Conservation (phyloP, 2,888 invertebrate species). For the Xestobium rufovillosum region DNA sequence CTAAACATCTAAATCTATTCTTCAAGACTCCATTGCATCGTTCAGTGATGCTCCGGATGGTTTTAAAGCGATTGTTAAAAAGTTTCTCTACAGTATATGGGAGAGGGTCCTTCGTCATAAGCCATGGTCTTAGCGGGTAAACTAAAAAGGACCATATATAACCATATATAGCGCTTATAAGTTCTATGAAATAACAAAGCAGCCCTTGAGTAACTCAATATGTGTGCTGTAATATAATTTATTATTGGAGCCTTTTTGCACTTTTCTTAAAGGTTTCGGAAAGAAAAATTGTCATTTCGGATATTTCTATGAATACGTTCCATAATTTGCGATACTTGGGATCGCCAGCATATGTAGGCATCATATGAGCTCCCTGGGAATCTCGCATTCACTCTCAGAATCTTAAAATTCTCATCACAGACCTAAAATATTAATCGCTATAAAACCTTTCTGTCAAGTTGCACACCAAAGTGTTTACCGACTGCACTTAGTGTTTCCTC, state of each 20-base stretch:
- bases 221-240: too few relatives aligned
- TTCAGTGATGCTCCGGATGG: slow-evolving; percentile 10
- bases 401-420: slow-evolving; percentile 14
- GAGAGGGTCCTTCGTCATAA: slow-evolving; percentile 11
- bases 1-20: slow-evolving; percentile 12
- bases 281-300: slow-evolving; percentile 2
- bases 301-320: background rate
- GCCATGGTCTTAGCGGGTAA: slow-evolving; percentile 9
- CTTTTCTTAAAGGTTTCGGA: too few relatives aligned
- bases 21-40: slow-evolving; percentile 15
- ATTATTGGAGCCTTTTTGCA: too few relatives aligned
- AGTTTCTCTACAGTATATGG: slow-evolving; percentile 8
- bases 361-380: slow-evolving; percentile 16
- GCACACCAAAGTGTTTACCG: slow-evolving; percentile 20
- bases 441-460: too few relatives aligned
- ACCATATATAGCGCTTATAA: too few relatives aligned
- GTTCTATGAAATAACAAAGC: too few relatives aligned
- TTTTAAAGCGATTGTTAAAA: slow-evolving; percentile 10
- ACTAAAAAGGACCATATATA: slow-evolving; percentile 3
- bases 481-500: slow-evolving; percentile 27
- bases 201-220: too few relatives aligned
- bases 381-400: slow-evolving; percentile 12
- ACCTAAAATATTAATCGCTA: slow-evolving; percentile 4
- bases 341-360: slow-evolving; percentile 11
- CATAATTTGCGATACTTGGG: background rate